phyloP scores from a whole-genome alignment of 2,113 vertebrate genomes.

The Sardina pilchardus region DNA sequence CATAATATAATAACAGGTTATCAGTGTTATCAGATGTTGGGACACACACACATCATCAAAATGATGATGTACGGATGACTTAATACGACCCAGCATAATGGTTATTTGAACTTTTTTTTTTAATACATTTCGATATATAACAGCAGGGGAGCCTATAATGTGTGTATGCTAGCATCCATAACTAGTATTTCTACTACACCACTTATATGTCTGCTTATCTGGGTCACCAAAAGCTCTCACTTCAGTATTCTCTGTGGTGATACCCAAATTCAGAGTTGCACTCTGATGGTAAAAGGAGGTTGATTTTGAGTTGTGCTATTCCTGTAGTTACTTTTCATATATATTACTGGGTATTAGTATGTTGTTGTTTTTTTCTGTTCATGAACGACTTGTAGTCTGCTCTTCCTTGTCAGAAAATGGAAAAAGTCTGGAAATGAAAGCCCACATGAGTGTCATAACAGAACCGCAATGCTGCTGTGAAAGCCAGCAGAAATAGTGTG shows the following conservation, averaged over 20 bases:
- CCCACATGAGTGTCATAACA: not conserved
- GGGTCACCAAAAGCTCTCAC: not conserved
- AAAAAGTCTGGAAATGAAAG: not conserved
- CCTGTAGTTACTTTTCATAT: not conserved
- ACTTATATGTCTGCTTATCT: not conserved
- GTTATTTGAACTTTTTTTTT: not conserved
- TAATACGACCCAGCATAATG: not conserved
- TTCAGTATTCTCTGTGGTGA: not conserved
- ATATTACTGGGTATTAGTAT: not conserved
- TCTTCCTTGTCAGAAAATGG: not conserved
- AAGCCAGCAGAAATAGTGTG: not conserved
- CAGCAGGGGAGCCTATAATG: not conserved
- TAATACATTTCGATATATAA: not conserved
- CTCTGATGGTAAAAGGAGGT: not conserved
- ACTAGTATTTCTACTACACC: not conserved
- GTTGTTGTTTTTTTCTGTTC: not conserved
- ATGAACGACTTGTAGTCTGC: not conserved
- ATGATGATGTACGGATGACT: too few relatives aligned
- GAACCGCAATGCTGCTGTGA: not conserved
- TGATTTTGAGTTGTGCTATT: not conserved
- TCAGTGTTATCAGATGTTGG: too few relatives aligned
- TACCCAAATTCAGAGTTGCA: not conserved
- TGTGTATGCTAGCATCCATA: not conserved
- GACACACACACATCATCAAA: too few relatives aligned
- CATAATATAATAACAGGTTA: too few relatives aligned